phyloP scores from a whole-genome alignment of 2,797 vertebrate genomes.

The Orientallactaga sibirica region DNA sequence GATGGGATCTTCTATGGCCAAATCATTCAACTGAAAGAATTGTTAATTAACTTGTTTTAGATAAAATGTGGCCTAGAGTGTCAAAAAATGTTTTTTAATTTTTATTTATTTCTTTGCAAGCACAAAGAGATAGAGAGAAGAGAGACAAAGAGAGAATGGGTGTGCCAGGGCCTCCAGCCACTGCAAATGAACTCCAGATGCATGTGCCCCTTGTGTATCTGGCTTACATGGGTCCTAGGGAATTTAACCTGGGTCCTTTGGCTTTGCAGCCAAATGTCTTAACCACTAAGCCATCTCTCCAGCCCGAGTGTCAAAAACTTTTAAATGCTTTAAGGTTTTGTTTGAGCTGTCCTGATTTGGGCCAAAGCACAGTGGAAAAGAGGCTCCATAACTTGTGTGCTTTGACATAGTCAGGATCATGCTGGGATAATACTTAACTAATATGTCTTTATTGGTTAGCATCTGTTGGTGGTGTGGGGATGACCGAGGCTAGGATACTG shows the following conservation, averaged over 20 bases:
- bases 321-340: background rate
- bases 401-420: background rate
- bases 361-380: background rate
- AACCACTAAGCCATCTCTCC: no score
- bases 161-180: no score
- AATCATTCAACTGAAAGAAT: background rate
- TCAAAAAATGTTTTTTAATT: background rate
- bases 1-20: background rate
- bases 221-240: no score
- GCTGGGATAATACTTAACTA: background rate
- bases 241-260: no score
- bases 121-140: no score
- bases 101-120: no score
- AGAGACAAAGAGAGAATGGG: no score
- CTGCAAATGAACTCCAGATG: no score
- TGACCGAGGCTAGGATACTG: background rate
- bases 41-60: slow-evolving; percentile 1
- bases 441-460: background rate
- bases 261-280: no score
- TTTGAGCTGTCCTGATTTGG: slow-evolving; percentile 22
- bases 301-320: background rate
- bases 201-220: no score
- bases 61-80: background rate
- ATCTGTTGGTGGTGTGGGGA: background rate
- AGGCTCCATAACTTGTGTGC: background rate